Evolutionary conservation across 2,888 invertebrate genomes (phyloP), one percentile per base, ranked within the genome.

Genomic region (Drosophila greeni): DNA sequence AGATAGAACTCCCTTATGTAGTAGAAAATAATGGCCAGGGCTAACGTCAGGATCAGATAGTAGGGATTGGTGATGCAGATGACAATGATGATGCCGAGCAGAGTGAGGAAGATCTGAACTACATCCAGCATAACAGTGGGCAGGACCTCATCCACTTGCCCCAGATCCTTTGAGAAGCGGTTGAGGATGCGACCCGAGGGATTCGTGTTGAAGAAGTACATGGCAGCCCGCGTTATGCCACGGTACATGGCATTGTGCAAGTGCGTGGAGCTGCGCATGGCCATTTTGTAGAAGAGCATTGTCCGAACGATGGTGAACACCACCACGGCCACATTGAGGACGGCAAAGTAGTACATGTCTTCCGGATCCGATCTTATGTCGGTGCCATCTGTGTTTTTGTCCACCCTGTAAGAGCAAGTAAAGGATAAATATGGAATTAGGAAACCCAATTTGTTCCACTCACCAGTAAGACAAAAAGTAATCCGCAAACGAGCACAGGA

Each of bases 131-230:
- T 85, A 4, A 87, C 87, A 3, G 78, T 67, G 3, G 88, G 88
- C 53, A 88, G 60, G 11, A 86, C 72, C 65, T 88, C 88, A 70
- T 88, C 88, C 86, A 92, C 60, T 90, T 90, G 72, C 12, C 88
- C 96, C 91, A 96, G 93, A 83, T 97, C 97, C 87, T 96, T 96
- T 0, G 96, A 94, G 88, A 97, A 96, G 37, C 97, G 90, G 88
- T 96, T 97, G 47, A 97, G 90, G 73, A 97, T 94, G 43, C 94
- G 89, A 0, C 94, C 94, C 0, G 94, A 93, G 0, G 95, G 94
- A 88, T 97, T 97, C 2, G 92, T 92, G 86, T 96, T 95, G 90
- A 97, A 97, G 90, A 97, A 97, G 33, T 92, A 90, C 92, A 96
- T 94, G 0, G 94, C 92, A 0, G 95, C 94, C 45, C 93, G 90